Evolutionary conservation across 2,113 vertebrate species (phyloP), one percentile per base, ranked within the genome.

Genomic region (pig (Sus scrofa)): DNA sequence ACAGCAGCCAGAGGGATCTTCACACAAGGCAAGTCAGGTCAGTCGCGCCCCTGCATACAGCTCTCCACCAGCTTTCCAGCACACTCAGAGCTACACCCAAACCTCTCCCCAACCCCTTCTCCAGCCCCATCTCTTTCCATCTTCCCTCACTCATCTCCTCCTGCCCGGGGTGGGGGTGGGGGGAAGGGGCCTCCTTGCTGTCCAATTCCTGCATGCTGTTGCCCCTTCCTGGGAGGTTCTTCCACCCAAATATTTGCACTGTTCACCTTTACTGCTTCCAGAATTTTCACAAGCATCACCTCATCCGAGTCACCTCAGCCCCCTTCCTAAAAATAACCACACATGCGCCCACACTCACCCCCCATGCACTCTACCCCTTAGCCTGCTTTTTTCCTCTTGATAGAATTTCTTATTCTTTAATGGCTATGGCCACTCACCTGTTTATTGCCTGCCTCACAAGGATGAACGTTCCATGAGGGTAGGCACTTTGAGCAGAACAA

Each of bases 281-380:
- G 79, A 9, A 15, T 54, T 19, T 78, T 44, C 65, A 81, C 84
- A 70, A 63, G 65, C 2, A 15, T 63, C 93, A 16, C 56, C 39
- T 67, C 54, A 6, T 77, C n/a, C 89, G 74, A 56, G n/a, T 22
- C 32, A 20, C 65, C 60, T 24, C 20, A 30, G n/a, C 22, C 39
- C 15, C 2, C 30, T 9, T 14, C 65, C 56, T 70, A n/a, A 26
- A 89, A 56, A 20, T 6, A 37, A 7, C 27, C 62, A 56, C 20
- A 34, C 16, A 3, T 4, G 6, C 8, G 9, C 44, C 68, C 50
- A 34, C 11, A 32, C 16, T 18, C 44, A 26, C 13, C 44, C 27
- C 27, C 58, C 10, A 2, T 0, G 2, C 0, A 2, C 50, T 30
- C 74, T 50, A 44, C 14, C 26, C 32, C 50, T 16, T 11, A 6